Evolutionary conservation across 1,140 invertebrate genomes (phyloP).

Genomic region (Cydia splendana): DNA sequence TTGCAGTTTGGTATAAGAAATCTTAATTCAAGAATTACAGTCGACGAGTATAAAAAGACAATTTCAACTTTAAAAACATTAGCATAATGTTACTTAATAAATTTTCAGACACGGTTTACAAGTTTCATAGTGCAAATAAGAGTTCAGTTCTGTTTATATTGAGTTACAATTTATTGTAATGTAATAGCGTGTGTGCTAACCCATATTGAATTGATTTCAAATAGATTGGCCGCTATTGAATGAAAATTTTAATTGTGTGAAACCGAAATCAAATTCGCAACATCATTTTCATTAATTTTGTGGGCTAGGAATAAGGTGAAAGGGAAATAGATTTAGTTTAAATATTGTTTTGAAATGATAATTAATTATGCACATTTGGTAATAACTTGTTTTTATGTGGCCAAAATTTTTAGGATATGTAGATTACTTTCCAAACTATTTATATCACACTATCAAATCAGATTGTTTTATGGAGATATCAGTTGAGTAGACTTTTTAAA

Average conservation of each 20-base stretch:
- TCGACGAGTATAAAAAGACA: too few relatives aligned
- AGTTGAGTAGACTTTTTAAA: too few relatives aligned
- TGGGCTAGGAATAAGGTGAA: not conserved
- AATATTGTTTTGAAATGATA: too few relatives aligned
- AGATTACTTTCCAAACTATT: too few relatives aligned
- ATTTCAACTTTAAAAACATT: not conserved
- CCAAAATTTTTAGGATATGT: too few relatives aligned
- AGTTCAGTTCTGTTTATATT: not conserved
- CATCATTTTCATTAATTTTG: not conserved
- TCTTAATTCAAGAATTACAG: too few relatives aligned
- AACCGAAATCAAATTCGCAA: not conserved
- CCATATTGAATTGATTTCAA: not conserved
- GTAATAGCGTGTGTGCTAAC: not conserved
- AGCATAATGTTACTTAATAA: not conserved
- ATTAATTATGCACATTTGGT: too few relatives aligned
- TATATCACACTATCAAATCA: too few relatives aligned
- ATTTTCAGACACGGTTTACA: not conserved
- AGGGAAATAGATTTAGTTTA: not conserved
- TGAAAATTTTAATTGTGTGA: not conserved
- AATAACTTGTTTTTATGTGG: too few relatives aligned
- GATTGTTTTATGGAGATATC: too few relatives aligned
- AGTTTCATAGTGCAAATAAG: not conserved
- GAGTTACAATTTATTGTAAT: not conserved
- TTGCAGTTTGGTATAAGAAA: too few relatives aligned
- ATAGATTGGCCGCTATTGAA: conserved; percentile 1